Evolutionary conservation across 2,888 invertebrate genomes (phyloP).

Genomic region (Adineta ricciae): DNA sequence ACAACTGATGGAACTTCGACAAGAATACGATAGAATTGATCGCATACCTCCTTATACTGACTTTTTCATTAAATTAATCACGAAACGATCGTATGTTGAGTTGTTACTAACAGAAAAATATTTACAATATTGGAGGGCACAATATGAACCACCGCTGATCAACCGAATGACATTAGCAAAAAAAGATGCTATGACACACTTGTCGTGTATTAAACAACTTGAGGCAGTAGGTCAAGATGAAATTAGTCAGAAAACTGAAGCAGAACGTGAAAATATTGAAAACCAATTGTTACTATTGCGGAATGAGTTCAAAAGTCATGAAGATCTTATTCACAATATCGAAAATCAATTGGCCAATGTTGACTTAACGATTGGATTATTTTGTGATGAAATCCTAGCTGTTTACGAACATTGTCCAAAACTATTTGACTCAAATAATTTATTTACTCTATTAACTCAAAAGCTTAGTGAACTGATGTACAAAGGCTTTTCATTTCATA

Average conservation of each 20-base stretch:
- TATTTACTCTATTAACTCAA: background rate
- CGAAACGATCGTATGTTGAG: background rate
- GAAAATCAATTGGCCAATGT: background rate
- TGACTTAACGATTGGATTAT: background rate
- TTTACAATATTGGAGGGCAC: background rate
- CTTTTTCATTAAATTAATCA: background rate
- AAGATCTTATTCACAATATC: background rate
- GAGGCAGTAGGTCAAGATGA: background rate
- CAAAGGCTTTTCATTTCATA: background rate
- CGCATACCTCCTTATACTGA: background rate
- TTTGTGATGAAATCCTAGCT: background rate
- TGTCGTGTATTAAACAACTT: background rate
- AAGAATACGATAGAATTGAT: background rate
- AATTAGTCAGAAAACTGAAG: background rate
- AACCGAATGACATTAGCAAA: background rate
- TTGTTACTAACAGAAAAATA: background rate
- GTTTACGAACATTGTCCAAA: background rate
- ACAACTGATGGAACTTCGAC: too few relatives aligned
- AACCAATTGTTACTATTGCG: too few relatives aligned
- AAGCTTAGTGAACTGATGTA: background rate
- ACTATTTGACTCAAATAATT: background rate
- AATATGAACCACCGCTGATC: background rate
- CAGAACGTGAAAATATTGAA: background rate
- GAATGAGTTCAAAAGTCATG: too few relatives aligned
- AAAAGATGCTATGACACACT: background rate